These are phyloP conservation scores for Perizoma affinitatum DNA, from an alignment of 2,888 invertebrate genomes.

Conservation along the genomic window DNA sequence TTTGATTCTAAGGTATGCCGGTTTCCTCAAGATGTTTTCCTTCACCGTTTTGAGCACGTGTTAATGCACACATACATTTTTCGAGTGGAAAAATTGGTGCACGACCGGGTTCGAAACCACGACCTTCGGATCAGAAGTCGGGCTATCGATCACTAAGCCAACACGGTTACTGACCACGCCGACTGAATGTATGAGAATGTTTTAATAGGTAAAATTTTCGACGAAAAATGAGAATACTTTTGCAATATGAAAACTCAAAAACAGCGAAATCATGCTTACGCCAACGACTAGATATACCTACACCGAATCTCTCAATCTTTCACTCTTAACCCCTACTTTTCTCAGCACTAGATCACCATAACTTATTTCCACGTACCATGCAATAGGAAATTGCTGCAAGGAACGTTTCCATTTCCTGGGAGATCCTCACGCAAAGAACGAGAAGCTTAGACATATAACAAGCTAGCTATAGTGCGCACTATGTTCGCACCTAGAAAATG, in stretches of 20 bases:
- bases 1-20: no score
- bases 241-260: not conserved
- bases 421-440: conserved; percentile 28
- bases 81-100: no score
- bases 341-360: conserved; percentile 24
- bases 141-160: no score
- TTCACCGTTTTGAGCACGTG: no score
- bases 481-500: no score
- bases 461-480: conserved; percentile 1
- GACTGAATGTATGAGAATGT: no score
- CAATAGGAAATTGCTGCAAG: conserved; percentile 68
- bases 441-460: conserved; percentile 1
- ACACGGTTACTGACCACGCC: no score
- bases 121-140: no score
- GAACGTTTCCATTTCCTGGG: conserved; percentile 68
- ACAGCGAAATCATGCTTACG: not conserved
- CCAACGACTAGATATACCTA: not conserved
- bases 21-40: no score
- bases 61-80: no score
- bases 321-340: conserved; percentile 12
- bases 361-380: conserved; percentile 55
- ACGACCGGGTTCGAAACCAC: no score
- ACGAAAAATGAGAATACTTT: not conserved
- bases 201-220: no score
- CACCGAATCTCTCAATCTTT: conserved; percentile 6